A percentile compares a stretch with the other conserved stretches of the same genome.
These are phyloP conservation scores for Melanotaenia boesemani DNA, from an alignment of 2,797 vertebrate genomes.

Conservation along the genomic window DNA sequence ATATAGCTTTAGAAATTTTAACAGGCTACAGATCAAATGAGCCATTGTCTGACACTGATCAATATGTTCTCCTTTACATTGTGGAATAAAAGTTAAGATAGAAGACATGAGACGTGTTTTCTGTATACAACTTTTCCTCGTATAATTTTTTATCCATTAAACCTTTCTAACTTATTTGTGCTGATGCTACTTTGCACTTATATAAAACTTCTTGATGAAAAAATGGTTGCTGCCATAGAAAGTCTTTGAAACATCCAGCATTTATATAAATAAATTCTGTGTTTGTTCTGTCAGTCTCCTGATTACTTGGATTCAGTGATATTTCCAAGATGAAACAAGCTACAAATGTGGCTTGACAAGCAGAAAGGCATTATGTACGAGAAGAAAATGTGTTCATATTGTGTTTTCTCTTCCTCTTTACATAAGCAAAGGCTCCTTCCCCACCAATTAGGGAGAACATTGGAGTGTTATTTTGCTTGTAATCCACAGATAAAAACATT, in stretches of 20 bases:
- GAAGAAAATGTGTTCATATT: slow-evolving; percentile 61
- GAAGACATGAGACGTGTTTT: slow-evolving; percentile 29
- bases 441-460: slow-evolving; percentile 4
- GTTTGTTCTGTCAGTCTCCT: slow-evolving; percentile 77
- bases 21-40: slow-evolving; percentile 31
- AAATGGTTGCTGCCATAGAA: slow-evolving; percentile 51
- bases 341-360: slow-evolving; percentile 78
- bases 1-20: neutral
- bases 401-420: slow-evolving; percentile 56
- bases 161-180: slow-evolving; percentile 52
- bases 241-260: slow-evolving; percentile 72
- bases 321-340: slow-evolving; percentile 80
- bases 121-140: slow-evolving; percentile 28
- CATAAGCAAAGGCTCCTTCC: slow-evolving; percentile 39
- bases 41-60: slow-evolving; percentile 11
- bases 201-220: slow-evolving; percentile 60
- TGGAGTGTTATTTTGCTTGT: slow-evolving; percentile 16
- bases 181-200: slow-evolving; percentile 71
- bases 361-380: slow-evolving; percentile 66
- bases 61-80: slow-evolving; percentile 4
- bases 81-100: slow-evolving; percentile 6
- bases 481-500: slow-evolving; percentile 13
- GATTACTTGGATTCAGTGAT: slow-evolving; percentile 77
- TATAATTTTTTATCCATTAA: slow-evolving; percentile 54
- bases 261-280: slow-evolving; percentile 76